Evolutionary conservation across 2,888 invertebrate genomes (phyloP).

Genomic region (Arge pagana): DNA sequence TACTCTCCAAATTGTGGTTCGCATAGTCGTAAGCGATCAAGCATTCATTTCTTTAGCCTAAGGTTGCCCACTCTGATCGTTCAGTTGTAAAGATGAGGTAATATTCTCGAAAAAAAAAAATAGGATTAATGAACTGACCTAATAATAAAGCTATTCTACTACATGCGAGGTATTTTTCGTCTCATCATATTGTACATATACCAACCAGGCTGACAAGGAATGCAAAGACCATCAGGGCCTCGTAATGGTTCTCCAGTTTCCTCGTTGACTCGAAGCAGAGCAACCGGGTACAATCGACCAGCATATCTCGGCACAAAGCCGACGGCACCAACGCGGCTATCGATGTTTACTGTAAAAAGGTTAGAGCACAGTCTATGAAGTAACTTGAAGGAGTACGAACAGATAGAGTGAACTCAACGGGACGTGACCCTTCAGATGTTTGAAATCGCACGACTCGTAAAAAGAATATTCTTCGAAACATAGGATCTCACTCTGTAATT

Average conservation of each 20-base stretch:
- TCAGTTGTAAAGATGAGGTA: too few relatives aligned
- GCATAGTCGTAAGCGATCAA: too few relatives aligned
- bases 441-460: neutral
- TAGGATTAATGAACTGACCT: too few relatives aligned
- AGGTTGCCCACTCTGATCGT: too few relatives aligned
- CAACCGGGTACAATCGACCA: conserved; percentile 67
- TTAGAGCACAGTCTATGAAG: neutral
- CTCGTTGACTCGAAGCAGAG: conserved; percentile 68
- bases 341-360: conserved; percentile 78
- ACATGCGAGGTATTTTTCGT: too few relatives aligned
- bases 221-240: conserved; percentile 69
- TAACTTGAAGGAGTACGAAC: neutral
- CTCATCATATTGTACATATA: too few relatives aligned
- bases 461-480: neutral
- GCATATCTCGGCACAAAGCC: conserved; percentile 81
- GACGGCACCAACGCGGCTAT: conserved; percentile 87
- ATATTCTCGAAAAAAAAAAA: too few relatives aligned
- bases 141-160: too few relatives aligned
- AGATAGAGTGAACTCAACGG: conserved; percentile 13
- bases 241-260: conserved; percentile 68
- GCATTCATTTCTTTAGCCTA: too few relatives aligned
- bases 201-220: conserved; percentile 77
- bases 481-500: too few relatives aligned
- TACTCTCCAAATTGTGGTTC: too few relatives aligned
- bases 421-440: neutral